Base-by-base conservation (phyloP, 2,888 invertebrate species). In the Lamellibrachia satsuma region DNA sequence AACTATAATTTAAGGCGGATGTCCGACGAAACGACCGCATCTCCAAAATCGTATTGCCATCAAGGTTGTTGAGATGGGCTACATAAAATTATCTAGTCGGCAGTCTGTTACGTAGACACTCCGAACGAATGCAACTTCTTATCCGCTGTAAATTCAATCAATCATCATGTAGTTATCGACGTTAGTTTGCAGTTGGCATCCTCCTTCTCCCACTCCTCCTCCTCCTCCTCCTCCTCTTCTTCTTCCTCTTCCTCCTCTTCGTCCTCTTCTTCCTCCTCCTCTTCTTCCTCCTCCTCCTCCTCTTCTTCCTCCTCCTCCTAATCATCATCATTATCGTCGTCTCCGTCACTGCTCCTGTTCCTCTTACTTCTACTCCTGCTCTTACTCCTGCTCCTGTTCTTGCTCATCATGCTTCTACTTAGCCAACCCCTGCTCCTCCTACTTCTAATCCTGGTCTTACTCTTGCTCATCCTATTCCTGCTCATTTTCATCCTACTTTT, bases 1-100 rank as follows among this genome's bases (percentile, higher is more conserved):
- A 75, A 75, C 22, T 75, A n/a, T 75, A 75, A n/a, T 75, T 75
- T 75, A 75, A 22, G 75, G 75, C 15, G 75, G 75, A 75, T 75
- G 75, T 75, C 75, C 22, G 75, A 75, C 75, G 75, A 75, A 75
- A 75, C n/a, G 75, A 75, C 75, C 75, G 75, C 75, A 22, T 75
- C 75, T n/a, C 75, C 22, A 11, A 75, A 22, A 15, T 75, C 75
- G 75, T 22, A 75, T 22, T 15, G 75, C n/a, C 75, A 22, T 22
- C 15, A 75, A 15, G 15, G 1, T 6, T 75, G 75, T 75, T 75
- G 0, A 15, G 11, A 11, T 15, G 22, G n/a, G n/a, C 75, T n/a
- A 6, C 3, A 15, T 75, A 75, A 75, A 75, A 3, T 75, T 15
- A 22, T 15, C n/a, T 22, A n/a, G 22, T 75, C 15, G 0, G 39